Base-by-base conservation (phyloP, 2,797 vertebrate genomes). In the Pangasius mekongensis region DNA sequence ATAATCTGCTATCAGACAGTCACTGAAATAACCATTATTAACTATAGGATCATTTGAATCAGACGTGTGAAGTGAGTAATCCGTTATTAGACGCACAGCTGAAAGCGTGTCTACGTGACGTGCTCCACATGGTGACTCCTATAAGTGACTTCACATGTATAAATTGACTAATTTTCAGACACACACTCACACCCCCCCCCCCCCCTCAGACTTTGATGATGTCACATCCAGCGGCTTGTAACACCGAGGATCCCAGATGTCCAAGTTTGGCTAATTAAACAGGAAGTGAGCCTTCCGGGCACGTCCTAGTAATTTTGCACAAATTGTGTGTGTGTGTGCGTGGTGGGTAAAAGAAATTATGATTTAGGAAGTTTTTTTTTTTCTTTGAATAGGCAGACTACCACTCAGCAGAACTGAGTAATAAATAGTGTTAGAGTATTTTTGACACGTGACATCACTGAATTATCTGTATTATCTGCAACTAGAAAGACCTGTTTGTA, bases 231-330 rank as follows among this genome's bases (percentile, higher is more conserved):
- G 69, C 66, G 77, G 85, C 73, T 87, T 33, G 84, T 91, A 89
- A 90, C 54, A 66, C 66, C 52, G 36, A 86, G 67, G 90, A 88
- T 86, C 82, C 82, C 91, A 93, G 91, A 91, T 88, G 89, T 89
- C 88, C 87, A 89, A 82, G 76, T 83, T 90, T 54, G 18, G 86
- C 85, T 83, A 88, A 89, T 90, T 87, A 88, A 91, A 91, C 90
- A 91, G 90, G 87, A 92, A 93, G 89, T 89, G 39, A 84, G 67
- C 54, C 86, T 89, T 89, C 84, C 16, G 78, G 91, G 81, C 86
- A 89, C 81, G 87, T 91, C 80, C 81, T 85, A 78, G 89, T 86
- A 87, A 89, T 89, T 91, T 86, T 82, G 49, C 3, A 33, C 47
- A 43, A 86, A 86, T 78, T 76, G 77, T 84, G 81, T 89, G 67